Base-by-base conservation (phyloP, 2,888 invertebrate genomes). In the Cryptus viduatorius region DNA sequence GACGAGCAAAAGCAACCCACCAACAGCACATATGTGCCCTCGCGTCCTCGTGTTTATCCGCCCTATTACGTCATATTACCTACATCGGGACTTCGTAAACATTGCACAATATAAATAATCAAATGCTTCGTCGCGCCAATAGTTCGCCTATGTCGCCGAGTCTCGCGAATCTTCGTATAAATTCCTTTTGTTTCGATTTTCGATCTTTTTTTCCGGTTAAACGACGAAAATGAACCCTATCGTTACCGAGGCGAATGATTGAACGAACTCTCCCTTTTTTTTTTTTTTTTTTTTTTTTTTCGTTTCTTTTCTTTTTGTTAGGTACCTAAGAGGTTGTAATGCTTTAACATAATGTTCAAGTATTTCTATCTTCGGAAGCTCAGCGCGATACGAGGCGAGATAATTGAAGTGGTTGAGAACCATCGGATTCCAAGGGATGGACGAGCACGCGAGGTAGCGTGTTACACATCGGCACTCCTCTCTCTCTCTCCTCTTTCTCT, bases 361-460 rank as follows among this genome's bases (percentile, higher is more conserved):
- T n/a, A 48, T 50, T 42, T 42, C 14, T 29, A n/a, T 50, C 42
- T 67, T 56, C 16, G 68, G 53, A n/a, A 53, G 53, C 16, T 12
- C 14, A 7, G 29, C 46, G 68, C 56, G 19, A 44, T 42, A 50
- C 46, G 59, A 64, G 79, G 79, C 75, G 73, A 59, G 83, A 84
- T 85, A 86, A 87, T 80, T 82, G 79, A 84, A 82, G 80, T 82
- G 85, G 89, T 91, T 92, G 91, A 90, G 92, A 91, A 92, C 92
- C 92, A 65, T 85, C 85, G 89, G 87, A 89, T 89, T 90, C 90
- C 90, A 83, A 89, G 92, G 91, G 92, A 92, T 92, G 92, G 88
- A 89, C 90, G 89, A 90, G 89, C 93, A 93, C 93, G 93, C 93
- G 88, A 93, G 88, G 83, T 93, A 89, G 93, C 93, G 92, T 93